Base-by-base conservation (phyloP, 2,888 invertebrate species). In the Watsonalla binaria region DNA sequence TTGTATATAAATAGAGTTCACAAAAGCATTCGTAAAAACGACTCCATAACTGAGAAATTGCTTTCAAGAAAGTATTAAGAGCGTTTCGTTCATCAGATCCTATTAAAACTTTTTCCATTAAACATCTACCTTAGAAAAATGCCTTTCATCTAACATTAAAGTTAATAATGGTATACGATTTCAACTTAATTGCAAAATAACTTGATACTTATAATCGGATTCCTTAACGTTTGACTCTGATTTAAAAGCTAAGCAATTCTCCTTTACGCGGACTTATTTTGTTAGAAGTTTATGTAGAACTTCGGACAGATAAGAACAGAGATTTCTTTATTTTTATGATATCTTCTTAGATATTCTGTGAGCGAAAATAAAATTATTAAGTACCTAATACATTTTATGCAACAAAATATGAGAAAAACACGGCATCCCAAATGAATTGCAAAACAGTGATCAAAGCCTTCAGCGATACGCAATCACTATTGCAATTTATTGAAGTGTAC, bases 21-120 rank as follows among this genome's bases (percentile, higher is more conserved):
- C 60, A 63, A 63, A 68, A 61, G 56, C 75, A 78, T 72, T 70
- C 65, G 60, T 66, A 62, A 65, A 65, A 72, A 70, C 62, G 61
- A 66, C 63, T 54, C 64, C 61, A 63, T 71, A 72, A 71, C 70
- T 68, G 65, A 69, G 68, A 72, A 78, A 77, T 77, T 75, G 67
- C 74, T 73, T 74, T 78, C 72, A 76, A 76, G 76, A 79, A 79
- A 77, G 74, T 80, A 77, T 78, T 68, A 76, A 74, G 70, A 77
- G 71, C 78, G 80, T 82, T 84, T 72, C 82, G 78, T 83, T 80
- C 80, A 82, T 86, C 82, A 82, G 84, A 87, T 82, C 77, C 80
- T 74, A 87, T 88, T 88, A 85, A 86, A 89, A 89, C 82, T 89
- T 88, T 86, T 86, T 84, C 85, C 84, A 88, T 89, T 86, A 84